phyloP scores from a whole-genome alignment of 2,888 invertebrate genomes.

The Melieria omissa region DNA sequence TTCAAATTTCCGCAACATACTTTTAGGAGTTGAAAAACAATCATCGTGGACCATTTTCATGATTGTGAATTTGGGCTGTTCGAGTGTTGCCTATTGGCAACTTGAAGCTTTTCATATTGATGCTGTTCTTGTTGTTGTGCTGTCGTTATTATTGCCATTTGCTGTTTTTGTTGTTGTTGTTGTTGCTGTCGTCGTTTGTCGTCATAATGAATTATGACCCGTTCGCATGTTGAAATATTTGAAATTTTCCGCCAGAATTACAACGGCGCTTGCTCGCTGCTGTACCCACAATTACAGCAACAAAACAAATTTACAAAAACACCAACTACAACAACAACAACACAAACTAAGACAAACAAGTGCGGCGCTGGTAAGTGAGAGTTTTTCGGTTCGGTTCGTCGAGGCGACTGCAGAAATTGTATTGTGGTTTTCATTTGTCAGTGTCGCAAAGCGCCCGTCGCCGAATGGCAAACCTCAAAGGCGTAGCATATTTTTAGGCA shows the following conservation, averaged over 20 bases:
- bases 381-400: too few species aligned
- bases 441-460: conserved; percentile 4
- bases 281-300: not conserved
- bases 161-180: not conserved
- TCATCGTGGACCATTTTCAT: not conserved
- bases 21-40: conserved; percentile 35
- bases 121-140: not conserved
- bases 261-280: not conserved
- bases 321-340: conserved; percentile 4
- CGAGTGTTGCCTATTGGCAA: too few species aligned
- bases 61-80: too few species aligned
- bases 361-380: not conserved
- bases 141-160: not conserved
- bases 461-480: not conserved
- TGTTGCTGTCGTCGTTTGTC: conserved; percentile 7
- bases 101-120: too few species aligned
- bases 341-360: not conserved
- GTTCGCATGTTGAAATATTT: conserved; percentile 12
- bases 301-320: conserved; percentile 27
- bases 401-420: not conserved
- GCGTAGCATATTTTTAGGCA: not conserved
- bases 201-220: conserved; percentile 37
- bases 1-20: conserved; percentile 24
- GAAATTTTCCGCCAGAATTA: not conserved
- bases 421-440: conserved; percentile 9